Conservation (phyloP, 2,888 invertebrate genomes). For the Ophion ventricosus region DNA sequence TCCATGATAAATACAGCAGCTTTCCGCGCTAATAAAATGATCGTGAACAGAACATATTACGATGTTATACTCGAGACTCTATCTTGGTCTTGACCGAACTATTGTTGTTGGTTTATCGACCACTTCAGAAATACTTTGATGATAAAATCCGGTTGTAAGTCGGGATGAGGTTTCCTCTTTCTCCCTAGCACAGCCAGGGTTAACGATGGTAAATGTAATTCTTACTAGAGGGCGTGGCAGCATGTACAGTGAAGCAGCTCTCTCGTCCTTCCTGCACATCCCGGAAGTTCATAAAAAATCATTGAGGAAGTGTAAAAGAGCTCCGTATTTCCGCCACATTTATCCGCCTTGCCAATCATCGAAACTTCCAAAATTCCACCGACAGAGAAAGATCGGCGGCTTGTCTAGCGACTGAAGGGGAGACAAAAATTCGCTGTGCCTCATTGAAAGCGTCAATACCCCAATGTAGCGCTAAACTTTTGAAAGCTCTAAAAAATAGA, state of each 20-base stretch:
- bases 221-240: constrained; percentile 4
- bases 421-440: background rate
- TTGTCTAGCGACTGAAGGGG: background rate
- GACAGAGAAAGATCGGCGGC: background rate
- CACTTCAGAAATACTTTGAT: constrained; percentile 56
- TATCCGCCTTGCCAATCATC: background rate
- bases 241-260: background rate
- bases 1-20: background rate
- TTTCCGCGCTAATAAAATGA: constrained; percentile 23
- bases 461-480: background rate
- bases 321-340: background rate
- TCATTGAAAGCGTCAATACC: background rate
- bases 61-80: constrained; percentile 1
- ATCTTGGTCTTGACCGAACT: background rate
- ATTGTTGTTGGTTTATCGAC: constrained; percentile 62
- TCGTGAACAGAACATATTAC: constrained; percentile 39
- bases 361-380: background rate
- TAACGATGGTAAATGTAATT: constrained; percentile 61
- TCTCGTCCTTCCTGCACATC: background rate
- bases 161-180: constrained; percentile 1
- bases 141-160: constrained; percentile 37
- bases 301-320: background rate
- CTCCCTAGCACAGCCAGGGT: constrained; percentile 23
- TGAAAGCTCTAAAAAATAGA: background rate
- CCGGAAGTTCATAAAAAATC: constrained; percentile 3